Evolutionary conservation across 2,797 vertebrate species (phyloP).

Genomic region (Manis javanica): DNA sequence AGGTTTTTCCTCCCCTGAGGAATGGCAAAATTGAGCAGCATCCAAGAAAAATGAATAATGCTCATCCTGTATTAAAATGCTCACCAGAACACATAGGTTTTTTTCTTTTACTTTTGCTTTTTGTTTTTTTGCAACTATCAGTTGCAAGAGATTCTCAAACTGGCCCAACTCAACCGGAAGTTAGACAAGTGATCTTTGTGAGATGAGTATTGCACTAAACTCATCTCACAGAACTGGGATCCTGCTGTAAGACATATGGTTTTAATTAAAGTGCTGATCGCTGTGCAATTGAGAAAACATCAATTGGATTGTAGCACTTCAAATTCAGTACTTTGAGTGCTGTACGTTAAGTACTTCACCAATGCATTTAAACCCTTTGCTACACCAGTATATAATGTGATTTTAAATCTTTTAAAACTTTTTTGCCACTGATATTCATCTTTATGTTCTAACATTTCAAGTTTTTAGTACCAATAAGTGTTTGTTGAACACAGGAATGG

Average conservation of each 20-base stretch:
- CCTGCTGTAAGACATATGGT: not conserved
- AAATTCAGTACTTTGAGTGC: not conserved
- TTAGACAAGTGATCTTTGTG: not conserved
- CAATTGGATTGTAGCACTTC: not conserved
- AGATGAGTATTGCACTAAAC: not conserved
- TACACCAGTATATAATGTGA: not conserved
- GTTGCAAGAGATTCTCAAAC: constrained; percentile 10
- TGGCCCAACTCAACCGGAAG: not conserved
- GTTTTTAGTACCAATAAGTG: not conserved
- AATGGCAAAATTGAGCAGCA: constrained; percentile 47
- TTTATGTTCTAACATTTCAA: not conserved
- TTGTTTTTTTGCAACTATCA: not conserved
- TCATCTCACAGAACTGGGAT: not conserved
- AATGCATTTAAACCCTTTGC: not conserved
- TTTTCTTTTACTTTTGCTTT: not conserved
- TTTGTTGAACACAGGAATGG: not conserved
- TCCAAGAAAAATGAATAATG: constrained; percentile 68
- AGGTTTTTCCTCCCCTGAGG: constrained; percentile 45
- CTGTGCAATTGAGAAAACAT: not conserved
- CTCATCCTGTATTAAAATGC: constrained; percentile 43
- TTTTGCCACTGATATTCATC: not conserved
- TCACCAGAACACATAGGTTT: constrained; percentile 23
- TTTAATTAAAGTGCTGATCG: constrained; percentile 13
- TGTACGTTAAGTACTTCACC: not conserved
- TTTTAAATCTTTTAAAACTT: constrained; percentile 4